These are phyloP conservation scores for Volucella inflata DNA, from an alignment of 2,888 invertebrate species.

Conservation along the genomic window DNA sequence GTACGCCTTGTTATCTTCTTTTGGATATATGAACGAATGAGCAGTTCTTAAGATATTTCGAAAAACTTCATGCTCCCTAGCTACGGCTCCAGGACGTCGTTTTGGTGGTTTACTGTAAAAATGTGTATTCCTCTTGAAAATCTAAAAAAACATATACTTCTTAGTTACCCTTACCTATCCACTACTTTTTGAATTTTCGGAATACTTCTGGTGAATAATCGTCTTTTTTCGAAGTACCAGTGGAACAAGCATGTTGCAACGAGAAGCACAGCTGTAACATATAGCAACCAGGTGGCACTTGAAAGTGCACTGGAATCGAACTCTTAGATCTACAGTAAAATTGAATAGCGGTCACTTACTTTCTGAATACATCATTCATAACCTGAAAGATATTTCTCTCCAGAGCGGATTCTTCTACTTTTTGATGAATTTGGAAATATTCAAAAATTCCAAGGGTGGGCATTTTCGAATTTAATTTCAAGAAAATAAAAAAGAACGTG, in stretches of 20 bases:
- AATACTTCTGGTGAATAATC: constrained; percentile 66
- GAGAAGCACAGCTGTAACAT: constrained; percentile 78
- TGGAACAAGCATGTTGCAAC: constrained; percentile 79
- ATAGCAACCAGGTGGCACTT: constrained; percentile 81
- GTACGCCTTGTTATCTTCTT: constrained; percentile 76
- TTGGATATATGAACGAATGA: constrained; percentile 78
- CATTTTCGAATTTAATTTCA: no score
- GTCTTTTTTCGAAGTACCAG: constrained; percentile 78
- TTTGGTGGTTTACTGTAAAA: constrained; percentile 79
- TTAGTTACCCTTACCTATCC: constrained; percentile 77
- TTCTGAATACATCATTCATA: constrained; percentile 39
- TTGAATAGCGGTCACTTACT: constrained; percentile 7
- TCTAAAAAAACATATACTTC: background rate
- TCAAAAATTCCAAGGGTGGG: background rate
- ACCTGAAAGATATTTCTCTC: constrained; percentile 15
- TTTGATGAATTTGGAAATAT: constrained; percentile 14
- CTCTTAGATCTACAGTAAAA: background rate
- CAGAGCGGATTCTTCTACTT: constrained; percentile 8
- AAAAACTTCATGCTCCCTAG: constrained; percentile 82
- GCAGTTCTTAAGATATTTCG: constrained; percentile 80
- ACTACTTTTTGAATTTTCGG: constrained; percentile 79
- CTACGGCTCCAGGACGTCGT: constrained; percentile 81
- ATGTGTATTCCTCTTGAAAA: no score
- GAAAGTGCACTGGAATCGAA: constrained; percentile 77
- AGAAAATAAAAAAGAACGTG: no score